phyloP scores from a whole-genome alignment of 2,888 invertebrate genomes.

The Drosophila borealis region DNA sequence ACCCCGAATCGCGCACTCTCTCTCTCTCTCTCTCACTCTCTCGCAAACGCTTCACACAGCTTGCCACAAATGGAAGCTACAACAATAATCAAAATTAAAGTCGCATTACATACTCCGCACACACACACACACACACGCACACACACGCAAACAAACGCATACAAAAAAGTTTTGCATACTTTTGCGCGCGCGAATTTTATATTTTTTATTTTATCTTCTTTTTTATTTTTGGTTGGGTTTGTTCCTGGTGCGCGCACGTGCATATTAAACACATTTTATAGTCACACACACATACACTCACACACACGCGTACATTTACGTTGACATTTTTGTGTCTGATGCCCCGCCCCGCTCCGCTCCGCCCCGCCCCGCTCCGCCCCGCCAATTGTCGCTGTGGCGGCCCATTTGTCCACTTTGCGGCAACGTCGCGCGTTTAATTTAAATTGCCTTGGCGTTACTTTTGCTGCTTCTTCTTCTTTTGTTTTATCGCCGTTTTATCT shows the following conservation, averaged over 20 bases:
- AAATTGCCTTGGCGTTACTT: constrained; percentile 62
- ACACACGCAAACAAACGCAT: constrained; percentile 19
- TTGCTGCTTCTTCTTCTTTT: constrained; percentile 21
- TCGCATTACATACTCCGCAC: constrained; percentile 46
- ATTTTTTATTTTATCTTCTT: constrained; percentile 6
- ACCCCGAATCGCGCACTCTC: neutral
- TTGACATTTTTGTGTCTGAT: constrained; percentile 45
- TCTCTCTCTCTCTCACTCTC: constrained; percentile 1
- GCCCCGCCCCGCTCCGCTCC: constrained; percentile 9
- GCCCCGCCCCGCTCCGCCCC: neutral
- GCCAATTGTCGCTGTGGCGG: constrained; percentile 3
- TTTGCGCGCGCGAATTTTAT: constrained; percentile 53
- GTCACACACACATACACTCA: constrained; percentile 45
- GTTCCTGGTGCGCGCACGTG: constrained; percentile 53
- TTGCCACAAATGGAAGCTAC: constrained; percentile 43
- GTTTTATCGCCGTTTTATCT: constrained; percentile 7
- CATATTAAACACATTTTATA: constrained; percentile 75
- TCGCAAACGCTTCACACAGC: constrained; percentile 27
- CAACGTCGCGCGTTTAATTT: constrained; percentile 66
- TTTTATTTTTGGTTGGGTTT: constrained; percentile 18
- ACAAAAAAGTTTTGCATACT: constrained; percentile 56
- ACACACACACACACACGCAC: constrained; percentile 19
- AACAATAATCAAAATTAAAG: constrained; percentile 58
- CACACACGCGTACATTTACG: constrained; percentile 33
- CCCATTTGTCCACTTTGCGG: constrained; percentile 50